Evolutionary conservation across 2,113 vertebrate species (phyloP).

Genomic region (Eudyptes chrysolophus): DNA sequence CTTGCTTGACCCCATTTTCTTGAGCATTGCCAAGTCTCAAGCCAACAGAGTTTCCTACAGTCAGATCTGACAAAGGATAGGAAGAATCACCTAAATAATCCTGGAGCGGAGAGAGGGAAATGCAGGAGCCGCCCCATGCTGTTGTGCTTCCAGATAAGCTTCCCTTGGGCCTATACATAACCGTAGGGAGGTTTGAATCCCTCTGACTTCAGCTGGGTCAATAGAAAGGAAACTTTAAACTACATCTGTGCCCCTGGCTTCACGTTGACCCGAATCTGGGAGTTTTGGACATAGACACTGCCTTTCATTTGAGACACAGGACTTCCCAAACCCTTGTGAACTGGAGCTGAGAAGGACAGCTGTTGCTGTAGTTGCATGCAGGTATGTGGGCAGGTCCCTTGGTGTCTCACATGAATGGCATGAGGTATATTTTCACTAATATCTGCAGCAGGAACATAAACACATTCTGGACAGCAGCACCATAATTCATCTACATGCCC

Average conservation of each 20-base stretch:
- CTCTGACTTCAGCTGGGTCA: neutral
- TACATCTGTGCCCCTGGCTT: neutral
- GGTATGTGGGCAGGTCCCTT: neutral
- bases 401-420: neutral
- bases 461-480: neutral
- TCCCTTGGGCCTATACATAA: neutral
- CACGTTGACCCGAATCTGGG: rapidly evolving
- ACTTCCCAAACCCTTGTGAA: neutral
- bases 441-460: neutral
- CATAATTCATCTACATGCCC: neutral
- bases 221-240: neutral
- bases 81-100: neutral
- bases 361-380: neutral
- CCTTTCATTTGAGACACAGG: neutral
- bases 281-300: neutral
- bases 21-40: neutral
- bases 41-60: neutral
- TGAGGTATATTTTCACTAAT: neutral
- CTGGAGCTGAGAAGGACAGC: neutral
- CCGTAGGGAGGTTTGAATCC: neutral
- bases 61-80: neutral
- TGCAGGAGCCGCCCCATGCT: rapidly evolving
- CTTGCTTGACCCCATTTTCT: neutral
- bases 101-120: neutral
- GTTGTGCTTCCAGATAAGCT: neutral